A percentile compares a stretch with the other conserved stretches of the same genome.
Evolutionary conservation across 2,797 vertebrate species (phyloP).

Genomic region (Pseudomugil gertrudae): DNA sequence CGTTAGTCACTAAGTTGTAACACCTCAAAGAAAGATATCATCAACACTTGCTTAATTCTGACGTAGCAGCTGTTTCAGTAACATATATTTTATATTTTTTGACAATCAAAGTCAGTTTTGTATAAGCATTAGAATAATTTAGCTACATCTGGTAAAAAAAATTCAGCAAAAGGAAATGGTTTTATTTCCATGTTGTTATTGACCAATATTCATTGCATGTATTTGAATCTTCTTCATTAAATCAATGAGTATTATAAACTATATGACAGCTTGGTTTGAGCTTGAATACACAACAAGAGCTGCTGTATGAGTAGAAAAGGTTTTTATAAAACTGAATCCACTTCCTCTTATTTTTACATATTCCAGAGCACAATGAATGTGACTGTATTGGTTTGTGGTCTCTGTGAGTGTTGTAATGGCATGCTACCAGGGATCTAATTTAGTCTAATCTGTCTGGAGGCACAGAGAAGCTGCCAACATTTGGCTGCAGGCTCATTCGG

Average conservation of each 20-base stretch:
- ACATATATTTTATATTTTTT: background rate
- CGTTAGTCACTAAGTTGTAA: constrained; percentile 24
- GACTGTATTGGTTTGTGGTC: constrained; percentile 20
- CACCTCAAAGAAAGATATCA: constrained; percentile 30
- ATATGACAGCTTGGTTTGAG: background rate
- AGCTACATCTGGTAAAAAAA: background rate
- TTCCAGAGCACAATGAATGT: background rate
- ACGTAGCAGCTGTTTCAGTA: constrained; percentile 29
- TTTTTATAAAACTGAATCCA: background rate
- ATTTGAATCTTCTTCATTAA: background rate
- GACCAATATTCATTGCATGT: background rate
- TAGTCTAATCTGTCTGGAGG: constrained; percentile 36
- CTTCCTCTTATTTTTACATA: background rate
- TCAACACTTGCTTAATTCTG: constrained; percentile 17
- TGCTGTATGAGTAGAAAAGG: background rate
- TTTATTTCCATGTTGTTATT: background rate
- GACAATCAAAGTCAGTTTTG: background rate
- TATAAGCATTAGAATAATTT: background rate
- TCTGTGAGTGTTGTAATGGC: constrained; percentile 33
- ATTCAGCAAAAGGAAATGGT: background rate
- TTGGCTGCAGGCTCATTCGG: constrained; percentile 35
- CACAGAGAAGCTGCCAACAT: constrained; percentile 35
- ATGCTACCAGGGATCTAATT: constrained; percentile 48
- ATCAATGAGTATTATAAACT: background rate
- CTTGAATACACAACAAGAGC: background rate